Percentiles rank a stretch among this genome's conserved stretches.
Evolutionary conservation across 2,888 invertebrate species (phyloP).

Genomic region (Drosophila mettleri): DNA sequence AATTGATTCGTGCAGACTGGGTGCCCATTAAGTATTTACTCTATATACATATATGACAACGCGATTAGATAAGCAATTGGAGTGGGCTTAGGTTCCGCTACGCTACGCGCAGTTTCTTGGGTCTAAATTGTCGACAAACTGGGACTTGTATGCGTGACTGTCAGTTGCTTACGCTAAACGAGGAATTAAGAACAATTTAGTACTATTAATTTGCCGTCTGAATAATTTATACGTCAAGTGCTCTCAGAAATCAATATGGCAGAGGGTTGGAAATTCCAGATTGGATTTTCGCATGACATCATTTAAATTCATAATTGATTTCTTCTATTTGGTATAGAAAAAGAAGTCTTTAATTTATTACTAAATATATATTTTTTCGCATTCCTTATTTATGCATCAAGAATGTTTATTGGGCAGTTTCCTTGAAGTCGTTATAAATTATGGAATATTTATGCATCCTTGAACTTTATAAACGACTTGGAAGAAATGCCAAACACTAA

Average conservation of each 20-base stretch:
- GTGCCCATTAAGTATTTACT: conserved; percentile 2
- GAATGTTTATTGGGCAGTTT: conserved; percentile 21
- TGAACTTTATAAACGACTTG: conserved; percentile 41
- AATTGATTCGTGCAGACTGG: conserved; percentile 4
- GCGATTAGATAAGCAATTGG: conserved; percentile 37
- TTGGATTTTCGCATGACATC: conserved; percentile 36
- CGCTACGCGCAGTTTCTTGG: not conserved
- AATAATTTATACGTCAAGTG: conserved; percentile 21
- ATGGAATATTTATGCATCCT: conserved; percentile 32
- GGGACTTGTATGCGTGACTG: conserved; percentile 40
- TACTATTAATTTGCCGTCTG: not conserved
- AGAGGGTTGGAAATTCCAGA: conserved; percentile 1
- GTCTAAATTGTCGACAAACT: conserved; percentile 16
- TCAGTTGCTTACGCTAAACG: conserved; percentile 5
- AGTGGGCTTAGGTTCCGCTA: not conserved
- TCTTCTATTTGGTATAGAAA: too few relatives aligned
- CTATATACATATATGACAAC: conserved; percentile 7
- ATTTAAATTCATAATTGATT: conserved; percentile 6
- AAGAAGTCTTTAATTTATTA: not conserved
- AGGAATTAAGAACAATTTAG: conserved; percentile 11
- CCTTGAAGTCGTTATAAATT: conserved; percentile 24
- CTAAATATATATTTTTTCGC: not conserved
- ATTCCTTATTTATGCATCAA: not conserved
- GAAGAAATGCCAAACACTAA: conserved; percentile 10
- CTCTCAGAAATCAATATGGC: conserved; percentile 41